Percentiles rank a stretch among this genome's conserved stretches.
Conservation (phyloP, 1,140 invertebrate genomes). For the Idris sp. region DNA sequence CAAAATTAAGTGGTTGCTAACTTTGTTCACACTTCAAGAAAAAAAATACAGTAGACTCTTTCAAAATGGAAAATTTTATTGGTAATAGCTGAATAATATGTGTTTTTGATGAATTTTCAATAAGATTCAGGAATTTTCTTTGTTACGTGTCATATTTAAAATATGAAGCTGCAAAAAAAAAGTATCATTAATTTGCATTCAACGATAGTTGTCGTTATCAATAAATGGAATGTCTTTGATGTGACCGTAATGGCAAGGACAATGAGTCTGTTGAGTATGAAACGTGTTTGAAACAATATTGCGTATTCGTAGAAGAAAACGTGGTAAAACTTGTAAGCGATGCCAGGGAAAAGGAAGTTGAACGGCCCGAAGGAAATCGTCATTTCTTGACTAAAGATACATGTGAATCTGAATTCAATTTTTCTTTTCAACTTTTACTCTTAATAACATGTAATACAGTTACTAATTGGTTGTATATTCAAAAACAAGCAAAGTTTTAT, state of each 20-base stretch:
- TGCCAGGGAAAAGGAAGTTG: constrained; percentile 62
- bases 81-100: no score
- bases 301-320: constrained; percentile 60
- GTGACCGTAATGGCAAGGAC: constrained; percentile 54
- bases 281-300: constrained; percentile 60
- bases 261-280: constrained; percentile 53
- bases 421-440: no score
- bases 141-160: constrained; percentile 3
- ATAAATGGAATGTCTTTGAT: constrained; percentile 58
- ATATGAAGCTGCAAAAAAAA: constrained; percentile 22
- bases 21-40: no score
- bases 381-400: constrained; percentile 64
- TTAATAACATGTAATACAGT: no score
- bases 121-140: no score
- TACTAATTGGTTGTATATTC: no score
- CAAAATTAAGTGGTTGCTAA: no score
- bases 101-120: no score
- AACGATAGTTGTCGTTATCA: constrained; percentile 42
- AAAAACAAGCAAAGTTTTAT: no score
- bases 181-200: constrained; percentile 54
- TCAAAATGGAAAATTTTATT: no score
- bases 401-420: no score
- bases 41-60: no score
- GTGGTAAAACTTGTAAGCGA: constrained; percentile 52
- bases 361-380: constrained; percentile 68